phyloP scores from a whole-genome alignment of 2,113 vertebrate genomes.

The Strix uralensis region DNA sequence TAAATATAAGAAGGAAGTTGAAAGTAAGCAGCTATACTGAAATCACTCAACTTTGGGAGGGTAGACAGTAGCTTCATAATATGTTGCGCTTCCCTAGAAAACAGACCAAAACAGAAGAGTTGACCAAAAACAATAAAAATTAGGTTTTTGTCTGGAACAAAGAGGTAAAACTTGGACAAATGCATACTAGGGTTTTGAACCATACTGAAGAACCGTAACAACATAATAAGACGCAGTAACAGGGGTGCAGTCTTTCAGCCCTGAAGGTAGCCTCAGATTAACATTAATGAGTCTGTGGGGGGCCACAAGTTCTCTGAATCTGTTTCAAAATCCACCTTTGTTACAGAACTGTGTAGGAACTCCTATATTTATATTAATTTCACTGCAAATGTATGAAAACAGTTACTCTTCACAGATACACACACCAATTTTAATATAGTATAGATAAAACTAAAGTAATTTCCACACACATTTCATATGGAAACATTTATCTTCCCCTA shows the following conservation, averaged over 20 bases:
- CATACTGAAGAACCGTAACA: background rate
- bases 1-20: background rate
- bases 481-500: background rate
- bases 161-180: background rate
- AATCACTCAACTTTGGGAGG: background rate
- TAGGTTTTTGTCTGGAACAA: background rate
- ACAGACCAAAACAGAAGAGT: background rate
- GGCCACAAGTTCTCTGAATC: background rate
- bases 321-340: background rate
- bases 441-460: background rate
- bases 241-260: background rate
- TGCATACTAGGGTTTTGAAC: background rate
- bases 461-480: rapidly evolving
- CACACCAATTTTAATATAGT: rapidly evolving
- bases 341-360: background rate
- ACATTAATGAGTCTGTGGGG: background rate
- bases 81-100: background rate
- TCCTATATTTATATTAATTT: background rate
- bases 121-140: background rate
- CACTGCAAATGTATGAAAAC: background rate
- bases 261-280: background rate
- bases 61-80: background rate
- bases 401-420: background rate
- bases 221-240: background rate
- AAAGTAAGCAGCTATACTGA: background rate